Conservation (phyloP, 2,113 vertebrate species). For the Hippocampus barbouri region DNA sequence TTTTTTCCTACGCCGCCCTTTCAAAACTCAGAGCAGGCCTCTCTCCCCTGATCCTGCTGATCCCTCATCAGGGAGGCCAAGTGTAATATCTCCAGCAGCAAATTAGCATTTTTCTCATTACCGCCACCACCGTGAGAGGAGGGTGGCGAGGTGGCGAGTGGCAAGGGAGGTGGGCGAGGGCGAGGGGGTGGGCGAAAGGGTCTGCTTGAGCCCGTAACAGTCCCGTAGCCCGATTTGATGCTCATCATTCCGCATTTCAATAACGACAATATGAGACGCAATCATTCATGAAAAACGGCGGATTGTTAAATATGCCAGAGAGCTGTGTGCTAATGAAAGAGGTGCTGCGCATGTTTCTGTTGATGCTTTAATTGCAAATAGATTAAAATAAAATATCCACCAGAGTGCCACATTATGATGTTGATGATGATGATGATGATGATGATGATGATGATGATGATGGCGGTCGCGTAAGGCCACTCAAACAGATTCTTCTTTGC, state of each 20-base stretch:
- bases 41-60: slow-evolving; percentile 61
- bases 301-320: slow-evolving; percentile 1
- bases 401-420: not conserved
- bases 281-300: not conserved
- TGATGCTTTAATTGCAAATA: not conserved
- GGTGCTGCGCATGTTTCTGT: not conserved
- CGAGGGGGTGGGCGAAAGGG: not conserved
- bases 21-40: slow-evolving; percentile 47
- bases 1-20: slow-evolving; percentile 32
- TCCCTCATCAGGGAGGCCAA: slow-evolving; percentile 67
- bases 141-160: not conserved
- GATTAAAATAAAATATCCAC: not conserved
- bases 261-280: not conserved
- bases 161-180: not conserved
- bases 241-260: not conserved
- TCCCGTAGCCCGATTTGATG: not conserved
- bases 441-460: not conserved
- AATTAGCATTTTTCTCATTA: slow-evolving; percentile 78
- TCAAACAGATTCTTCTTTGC: not conserved
- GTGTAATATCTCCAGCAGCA: slow-evolving; percentile 53
- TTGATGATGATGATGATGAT: not conserved
- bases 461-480: not conserved
- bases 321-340: slow-evolving; percentile 2
- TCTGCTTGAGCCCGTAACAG: not conserved
- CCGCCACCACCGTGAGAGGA: slow-evolving; percentile 27